A percentile compares a stretch with the other conserved stretches of the same genome.
These are phyloP conservation scores for Holcopasites calliopsidis DNA, from an alignment of 1,140 invertebrate genomes.

Conservation along the genomic window DNA sequence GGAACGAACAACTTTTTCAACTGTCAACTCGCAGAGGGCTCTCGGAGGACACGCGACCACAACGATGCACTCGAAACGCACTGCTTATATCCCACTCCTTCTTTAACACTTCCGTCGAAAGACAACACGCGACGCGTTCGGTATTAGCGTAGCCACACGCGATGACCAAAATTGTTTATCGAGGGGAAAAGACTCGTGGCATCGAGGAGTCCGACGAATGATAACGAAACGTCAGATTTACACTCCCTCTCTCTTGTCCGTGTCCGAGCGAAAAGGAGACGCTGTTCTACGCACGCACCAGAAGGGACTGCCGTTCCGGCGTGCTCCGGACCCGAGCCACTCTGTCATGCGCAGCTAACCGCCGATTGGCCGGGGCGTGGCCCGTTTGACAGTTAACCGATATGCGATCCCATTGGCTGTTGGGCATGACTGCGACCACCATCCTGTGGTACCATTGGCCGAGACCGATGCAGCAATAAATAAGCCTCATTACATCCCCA, in stretches of 20 bases:
- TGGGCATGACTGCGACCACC: conserved; percentile 63
- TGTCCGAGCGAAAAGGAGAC: conserved; percentile 54
- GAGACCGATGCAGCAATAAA: conserved; percentile 39
- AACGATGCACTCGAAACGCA: conserved; percentile 4
- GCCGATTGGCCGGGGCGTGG: conserved; percentile 63
- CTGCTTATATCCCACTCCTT: conserved; percentile 18
- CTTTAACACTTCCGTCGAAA: conserved; percentile 5
- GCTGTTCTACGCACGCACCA: conserved; percentile 71
- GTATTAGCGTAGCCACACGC: background rate
- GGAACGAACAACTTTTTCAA: background rate
- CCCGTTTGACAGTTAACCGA: conserved; percentile 36
- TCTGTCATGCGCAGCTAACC: conserved; percentile 62
- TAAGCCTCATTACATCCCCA: conserved; percentile 61
- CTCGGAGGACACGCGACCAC: conserved; percentile 12
- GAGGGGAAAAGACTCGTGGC: no score
- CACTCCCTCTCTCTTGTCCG: conserved; percentile 46
- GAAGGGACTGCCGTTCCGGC: conserved; percentile 67
- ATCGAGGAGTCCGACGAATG: background rate
- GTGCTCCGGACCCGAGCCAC: conserved; percentile 45
- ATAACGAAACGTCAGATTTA: conserved; percentile 35
- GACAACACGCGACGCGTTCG: conserved; percentile 3
- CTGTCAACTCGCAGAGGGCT: background rate
- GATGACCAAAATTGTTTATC: background rate
- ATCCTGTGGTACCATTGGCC: conserved; percentile 57
- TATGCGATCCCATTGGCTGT: conserved; percentile 54